Evolutionary conservation across 1,140 invertebrate genomes (phyloP), one percentile per base, ranked within the genome.

Genomic region (Phymastichus coffea): DNA sequence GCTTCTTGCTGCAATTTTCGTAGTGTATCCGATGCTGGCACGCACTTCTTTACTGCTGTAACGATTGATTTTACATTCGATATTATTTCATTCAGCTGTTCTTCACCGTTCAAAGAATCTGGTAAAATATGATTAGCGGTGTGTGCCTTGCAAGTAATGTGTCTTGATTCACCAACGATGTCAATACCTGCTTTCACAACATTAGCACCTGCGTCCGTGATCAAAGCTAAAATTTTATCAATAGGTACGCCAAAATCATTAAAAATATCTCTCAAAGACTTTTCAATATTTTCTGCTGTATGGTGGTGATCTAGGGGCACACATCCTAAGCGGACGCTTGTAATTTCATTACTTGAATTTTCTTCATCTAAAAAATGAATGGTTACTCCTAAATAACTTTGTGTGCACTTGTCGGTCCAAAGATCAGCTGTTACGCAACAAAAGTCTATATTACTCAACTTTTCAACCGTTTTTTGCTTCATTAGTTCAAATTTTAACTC

Each of bases 131-230:
- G 72, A 72, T 77, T 75, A 4, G 79, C 23, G 23, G 26, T 66
- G 69, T 78, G 62, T 77, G 75, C 2, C 70, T 68, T 69, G 75
- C 79, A 67, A 69, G 76, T 28, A 70, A 70, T 17, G 74, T 70
- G 51, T 77, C 69, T 56, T 71, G 76, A 68, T 70, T 67, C 69
- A 6, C 70, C 70, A 70, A 78, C 73, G 44, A 64, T 69, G 15
- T 72, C 17, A 47, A 77, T 68, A 14, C 77, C 66, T 49, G 71
- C 73, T 58, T 72, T 74, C 9, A 69, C 61, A 61, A 77, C 75
- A 64, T 74, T 74, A n/a, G 71, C 68, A 35, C 65, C 70, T 62
- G 76, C 77, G 66, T 79, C 73, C 7, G 75, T 76, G 19, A 74
- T 70, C 25, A 78, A 68, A 53, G 68, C 68, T 19, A 66, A 56